Conservation (phyloP, 2,888 invertebrate genomes). For the Sminthurides aquaticus region DNA sequence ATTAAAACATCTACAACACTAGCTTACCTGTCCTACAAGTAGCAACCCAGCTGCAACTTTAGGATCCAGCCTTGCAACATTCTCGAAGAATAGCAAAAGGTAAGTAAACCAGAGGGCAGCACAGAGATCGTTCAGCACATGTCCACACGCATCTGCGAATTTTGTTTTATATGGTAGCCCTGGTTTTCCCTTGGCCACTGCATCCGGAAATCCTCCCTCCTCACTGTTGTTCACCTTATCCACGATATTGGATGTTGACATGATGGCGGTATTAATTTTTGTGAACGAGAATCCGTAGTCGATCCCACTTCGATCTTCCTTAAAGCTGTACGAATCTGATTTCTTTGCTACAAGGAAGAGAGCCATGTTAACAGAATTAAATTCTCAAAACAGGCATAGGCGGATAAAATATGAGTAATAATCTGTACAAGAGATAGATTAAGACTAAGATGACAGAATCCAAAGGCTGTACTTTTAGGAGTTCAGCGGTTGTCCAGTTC, state of each 20-base stretch:
- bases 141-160: conserved; percentile 52
- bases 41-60: conserved; percentile 56
- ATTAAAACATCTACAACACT: neutral
- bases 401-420: too few relatives aligned
- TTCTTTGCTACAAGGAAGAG: neutral
- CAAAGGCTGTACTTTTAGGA: too few relatives aligned
- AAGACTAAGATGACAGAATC: too few relatives aligned
- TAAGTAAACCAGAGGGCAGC: conserved; percentile 94
- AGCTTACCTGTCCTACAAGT: conserved; percentile 59
- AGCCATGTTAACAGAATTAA: too few relatives aligned
- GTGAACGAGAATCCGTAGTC: conserved; percentile 2
- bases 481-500: too few relatives aligned
- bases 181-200: neutral
- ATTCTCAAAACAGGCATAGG: too few relatives aligned
- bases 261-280: neutral
- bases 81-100: conserved; percentile 70
- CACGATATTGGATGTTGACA: neutral
- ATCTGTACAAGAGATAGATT: too few relatives aligned
- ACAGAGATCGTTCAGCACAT: conserved; percentile 83
- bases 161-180: conserved; percentile 2
- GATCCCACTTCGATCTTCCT: neutral
- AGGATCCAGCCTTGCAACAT: conserved; percentile 53
- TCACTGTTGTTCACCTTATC: neutral
- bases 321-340: neutral
- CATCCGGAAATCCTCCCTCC: neutral